phyloP scores from a whole-genome alignment of 2,888 invertebrate genomes.

The Diaprepes abbreviatus region DNA sequence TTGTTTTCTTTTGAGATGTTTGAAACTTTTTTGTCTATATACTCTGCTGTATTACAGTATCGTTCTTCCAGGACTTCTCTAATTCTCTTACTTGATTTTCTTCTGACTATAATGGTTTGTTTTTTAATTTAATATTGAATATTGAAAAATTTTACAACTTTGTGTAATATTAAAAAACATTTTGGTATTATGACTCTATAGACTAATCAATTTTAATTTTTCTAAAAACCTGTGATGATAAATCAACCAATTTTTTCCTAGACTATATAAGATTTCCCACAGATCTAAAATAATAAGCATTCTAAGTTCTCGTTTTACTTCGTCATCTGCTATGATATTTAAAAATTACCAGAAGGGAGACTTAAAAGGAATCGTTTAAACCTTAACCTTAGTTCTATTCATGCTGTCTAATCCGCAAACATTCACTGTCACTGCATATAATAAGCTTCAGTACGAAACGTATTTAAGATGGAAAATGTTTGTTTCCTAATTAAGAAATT shows the following conservation, averaged over 20 bases:
- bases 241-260: background rate
- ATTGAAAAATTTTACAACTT: no score
- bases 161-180: no score
- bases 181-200: no score
- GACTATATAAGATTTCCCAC: conserved; percentile 18
- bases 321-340: background rate
- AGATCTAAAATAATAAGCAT: conserved; percentile 23
- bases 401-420: conserved; percentile 38
- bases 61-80: no score
- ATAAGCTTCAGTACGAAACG: conserved; percentile 29
- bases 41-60: no score
- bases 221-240: no score
- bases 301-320: conserved; percentile 4
- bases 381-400: conserved; percentile 41
- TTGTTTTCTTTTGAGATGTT: no score
- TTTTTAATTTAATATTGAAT: no score
- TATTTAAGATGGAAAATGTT: conserved; percentile 35
- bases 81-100: no score
- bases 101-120: no score
- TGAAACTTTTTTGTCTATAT: no score
- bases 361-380: conserved; percentile 43
- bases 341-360: conserved; percentile 19
- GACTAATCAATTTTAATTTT: no score
- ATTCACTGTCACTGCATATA: conserved; percentile 42
- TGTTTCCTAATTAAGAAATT: conserved; percentile 38